Base-by-base conservation (phyloP, 2,888 invertebrate species). In the Anarsia innoxiella region DNA sequence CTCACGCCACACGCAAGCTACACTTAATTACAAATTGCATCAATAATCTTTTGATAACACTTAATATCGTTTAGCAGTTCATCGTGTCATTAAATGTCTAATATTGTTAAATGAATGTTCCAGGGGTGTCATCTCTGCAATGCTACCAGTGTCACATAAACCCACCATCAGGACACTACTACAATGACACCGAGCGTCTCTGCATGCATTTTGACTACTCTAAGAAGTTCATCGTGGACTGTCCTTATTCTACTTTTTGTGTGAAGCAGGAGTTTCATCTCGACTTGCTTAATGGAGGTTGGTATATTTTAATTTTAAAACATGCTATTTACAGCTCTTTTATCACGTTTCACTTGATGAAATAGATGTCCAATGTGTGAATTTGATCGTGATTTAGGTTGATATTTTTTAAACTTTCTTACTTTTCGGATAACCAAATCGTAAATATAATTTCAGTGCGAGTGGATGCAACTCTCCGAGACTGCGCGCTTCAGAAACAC, bases 221-320 rank as follows among this genome's bases (percentile, higher is more conserved):
- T 1, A 77, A 87, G 3, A 86, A 86, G 49, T 95, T 88, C 69
- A 87, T 91, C 42, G 88, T 91, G 3, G 89, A 91, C 45, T 95
- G 95, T 63, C 91, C 92, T 1, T 90, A 88, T 60, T 95, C 95
- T 1, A 94, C 94, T 1, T 90, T 93, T 86, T 95, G 95, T 62
- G 88, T 91, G 85, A 95, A 94, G 66, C 90, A 89, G 58, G 89
- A 90, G 32, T 89, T 89, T 44, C 86, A 87, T 48, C 85, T 89
- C 11, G 80, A 89, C 44, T 86, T 93, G 54, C 88, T 88, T 48
- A 89, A 89, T 57, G 91, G 91, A 82, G 87, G 91, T 91, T 70
- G 68, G 86, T 75, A 26, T 19, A 19, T 19, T 19, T 19, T 19
- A 19, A 3, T 19, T 19, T 19, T 19, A n/a, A n/a, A n/a, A n/a